Evolutionary conservation across 2,797 vertebrate species (phyloP), one percentile per base, ranked within the genome.

Genomic region (Hapalemur alaotrensis): DNA sequence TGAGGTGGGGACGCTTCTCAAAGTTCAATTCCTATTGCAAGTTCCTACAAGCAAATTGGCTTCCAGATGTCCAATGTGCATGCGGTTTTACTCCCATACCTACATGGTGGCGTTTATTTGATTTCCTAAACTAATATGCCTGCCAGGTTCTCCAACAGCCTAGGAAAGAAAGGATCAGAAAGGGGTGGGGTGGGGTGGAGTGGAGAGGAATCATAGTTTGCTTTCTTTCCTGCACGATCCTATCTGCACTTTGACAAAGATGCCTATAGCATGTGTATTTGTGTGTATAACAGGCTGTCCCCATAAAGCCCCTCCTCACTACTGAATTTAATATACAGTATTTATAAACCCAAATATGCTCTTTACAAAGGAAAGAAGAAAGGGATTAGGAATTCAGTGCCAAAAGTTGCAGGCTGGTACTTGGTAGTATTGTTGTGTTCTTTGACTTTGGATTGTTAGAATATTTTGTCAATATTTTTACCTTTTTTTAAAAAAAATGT

Each of bases 41-140:
- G 93, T 97, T 97, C 94, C 96, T 97, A 93, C 90, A 46, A 96
- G 50, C 93, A 88, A 94, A 95, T 72, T 80, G 81, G 75, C 94
- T 95, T 92, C 96, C 96, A 97, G 88, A 95, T 98, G 93, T 89
- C 83, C 97, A 97, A 73, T 79, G 90, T 87, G 84, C 98, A 98
- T 94, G 89, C 38, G 57, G 25, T 76, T 76, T 95, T 95, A 28
- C 67, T 97, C 81, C 43, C 65, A 72, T 75, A 84, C 22, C 48
- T 73, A 38, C 13, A 50, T 61, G 69, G 80, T 95, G 94, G 91
- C 78, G 78, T 95, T 95, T 54, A 75, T 97, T 89, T 92, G 3
- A 78, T 96, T 98, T 94, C 85, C 76, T 97, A 59, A 87, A 70
- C 75, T 73, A 18, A 25, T 57, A 50, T 59, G 23, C n/a, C 73